Conservation (phyloP, 1,140 invertebrate genomes). For the Psilanteris sp. region DNA sequence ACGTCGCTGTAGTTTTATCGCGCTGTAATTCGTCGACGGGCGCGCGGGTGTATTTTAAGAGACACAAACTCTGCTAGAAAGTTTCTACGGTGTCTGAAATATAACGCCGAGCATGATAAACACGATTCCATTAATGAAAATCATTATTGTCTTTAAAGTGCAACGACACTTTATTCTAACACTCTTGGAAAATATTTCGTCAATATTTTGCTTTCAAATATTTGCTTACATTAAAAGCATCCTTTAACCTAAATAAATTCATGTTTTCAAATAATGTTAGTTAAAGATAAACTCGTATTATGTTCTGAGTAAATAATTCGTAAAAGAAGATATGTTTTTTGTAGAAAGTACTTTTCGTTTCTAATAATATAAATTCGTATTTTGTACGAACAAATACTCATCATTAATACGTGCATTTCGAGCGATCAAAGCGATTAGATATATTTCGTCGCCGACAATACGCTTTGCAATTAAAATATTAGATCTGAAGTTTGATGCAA, state of each 20-base stretch:
- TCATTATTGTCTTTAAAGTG: no score
- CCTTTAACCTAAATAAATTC: constrained; percentile 16
- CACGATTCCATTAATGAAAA: neutral
- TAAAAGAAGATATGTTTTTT: neutral
- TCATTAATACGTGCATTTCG: constrained; percentile 8
- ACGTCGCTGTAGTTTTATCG: no score
- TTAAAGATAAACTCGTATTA: neutral
- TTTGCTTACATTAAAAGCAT: constrained; percentile 12
- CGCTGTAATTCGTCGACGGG: no score
- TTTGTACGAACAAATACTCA: neutral
- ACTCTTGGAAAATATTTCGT: constrained; percentile 5
- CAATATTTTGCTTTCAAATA: constrained; percentile 28
- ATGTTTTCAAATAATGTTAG: constrained; percentile 1
- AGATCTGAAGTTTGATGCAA: constrained; percentile 45
- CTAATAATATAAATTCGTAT: neutral
- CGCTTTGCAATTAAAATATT: constrained; percentile 47
- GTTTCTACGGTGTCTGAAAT: no score
- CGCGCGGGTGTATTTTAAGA: no score
- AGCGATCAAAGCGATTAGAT: constrained; percentile 16
- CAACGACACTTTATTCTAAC: neutral
- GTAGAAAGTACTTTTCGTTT: neutral
- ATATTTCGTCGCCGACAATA: constrained; percentile 13
- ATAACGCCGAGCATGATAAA: constrained; percentile 3
- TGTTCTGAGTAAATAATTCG: constrained; percentile 5
- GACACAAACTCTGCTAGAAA: neutral